These are phyloP conservation scores for Melanotus villosus DNA, from an alignment of 2,888 invertebrate species.

Conservation along the genomic window DNA sequence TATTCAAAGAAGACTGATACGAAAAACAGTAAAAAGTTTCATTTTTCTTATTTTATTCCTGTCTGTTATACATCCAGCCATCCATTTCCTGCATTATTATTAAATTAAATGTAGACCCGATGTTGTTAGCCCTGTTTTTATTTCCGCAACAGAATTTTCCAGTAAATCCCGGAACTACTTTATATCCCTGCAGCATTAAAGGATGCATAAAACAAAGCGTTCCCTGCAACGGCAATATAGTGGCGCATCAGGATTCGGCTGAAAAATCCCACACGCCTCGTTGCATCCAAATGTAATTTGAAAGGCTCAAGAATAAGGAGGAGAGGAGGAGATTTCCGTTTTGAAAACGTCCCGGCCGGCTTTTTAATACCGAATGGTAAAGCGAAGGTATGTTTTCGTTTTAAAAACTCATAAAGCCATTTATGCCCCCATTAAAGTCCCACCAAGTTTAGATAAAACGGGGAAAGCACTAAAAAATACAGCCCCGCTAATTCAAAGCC, in stretches of 20 bases:
- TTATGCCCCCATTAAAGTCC: slow-evolving; percentile 58
- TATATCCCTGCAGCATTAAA: slow-evolving; percentile 17
- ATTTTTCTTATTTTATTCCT: too few relatives aligned
- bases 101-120: neutral
- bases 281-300: neutral
- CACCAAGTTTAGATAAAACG: slow-evolving; percentile 56
- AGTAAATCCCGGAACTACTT: neutral
- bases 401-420: slow-evolving; percentile 55
- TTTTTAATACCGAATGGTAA: neutral
- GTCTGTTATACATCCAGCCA: too few relatives aligned
- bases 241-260: neutral
- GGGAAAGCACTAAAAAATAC: slow-evolving; percentile 57
- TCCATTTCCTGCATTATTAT: neutral
- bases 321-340: too few relatives aligned
- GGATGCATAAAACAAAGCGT: slow-evolving; percentile 53
- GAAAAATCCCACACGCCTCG: neutral
- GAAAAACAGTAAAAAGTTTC: too few relatives aligned
- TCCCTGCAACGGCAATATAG: slow-evolving; percentile 46
- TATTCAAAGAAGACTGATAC: too few relatives aligned
- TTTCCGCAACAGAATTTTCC: neutral
- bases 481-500: slow-evolving; percentile 50
- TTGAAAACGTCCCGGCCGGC: neutral
- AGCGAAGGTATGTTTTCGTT: slow-evolving; percentile 1
- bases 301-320: too few relatives aligned
- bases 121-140: neutral